Base-by-base conservation (phyloP, 1,140 invertebrate species). In the Danaus plexippus region DNA sequence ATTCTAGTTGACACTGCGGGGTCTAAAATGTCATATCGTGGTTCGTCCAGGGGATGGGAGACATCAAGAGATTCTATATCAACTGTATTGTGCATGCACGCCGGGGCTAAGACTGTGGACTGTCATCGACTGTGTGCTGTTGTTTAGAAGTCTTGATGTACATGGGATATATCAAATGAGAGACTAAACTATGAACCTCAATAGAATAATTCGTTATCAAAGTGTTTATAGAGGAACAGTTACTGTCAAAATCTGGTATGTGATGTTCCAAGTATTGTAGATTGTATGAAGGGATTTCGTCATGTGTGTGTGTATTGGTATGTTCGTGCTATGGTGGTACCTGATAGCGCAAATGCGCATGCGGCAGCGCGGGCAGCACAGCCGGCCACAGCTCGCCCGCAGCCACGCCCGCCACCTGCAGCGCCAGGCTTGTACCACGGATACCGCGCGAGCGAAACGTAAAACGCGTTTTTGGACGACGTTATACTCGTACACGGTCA, bases 281-380 rank as follows among this genome's bases (percentile, higher is more conserved):
- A n/a, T 45, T n/a, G 12, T 45, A n/a, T 12, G 46, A 47, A 18
- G 46, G 15, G 12, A 47, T 45, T 45, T 45, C 12, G 11, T 47
- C 11, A 47, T 56, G 47, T 32, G 18, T 52, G 51, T 11, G 43
- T 43, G 43, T 49, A 59, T 32, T 6, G 22, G 22, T 32, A 32
- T 32, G 22, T 32, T 32, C 22, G 22, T 32, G 22, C 22, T 41
- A 44, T 50, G 56, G 46, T 57, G 43, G 47, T 57, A 48, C 80
- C 80, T 84, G 80, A 63, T 81, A 80, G 66, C 77, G 74, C 61
- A 79, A 63, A 50, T 67, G 70, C 59, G 73, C 63, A 59, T 71
- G 75, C 60, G 75, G 76, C 72, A 78, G 70, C 65, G 79, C 59
- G 57, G 80, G 77, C 64, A 82, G 71, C 67, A 81, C 69, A 60